phyloP scores from a whole-genome alignment of 2,113 vertebrate genomes.

The Peromyscus leucopus region DNA sequence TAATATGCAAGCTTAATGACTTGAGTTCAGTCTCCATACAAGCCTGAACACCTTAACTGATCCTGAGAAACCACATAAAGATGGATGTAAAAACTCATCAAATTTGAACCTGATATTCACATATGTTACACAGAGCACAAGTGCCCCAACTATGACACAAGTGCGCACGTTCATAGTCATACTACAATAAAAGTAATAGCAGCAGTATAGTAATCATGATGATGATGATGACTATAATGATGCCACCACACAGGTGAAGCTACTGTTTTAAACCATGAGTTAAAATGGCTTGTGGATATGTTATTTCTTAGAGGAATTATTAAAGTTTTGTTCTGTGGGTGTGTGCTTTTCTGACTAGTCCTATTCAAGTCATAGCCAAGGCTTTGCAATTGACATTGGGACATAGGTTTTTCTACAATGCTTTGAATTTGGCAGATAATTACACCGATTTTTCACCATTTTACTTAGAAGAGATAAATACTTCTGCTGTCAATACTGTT shows the following conservation, averaged over 20 bases:
- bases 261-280: not conserved
- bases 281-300: not conserved
- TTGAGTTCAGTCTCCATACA: too few species aligned
- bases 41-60: too few species aligned
- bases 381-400: not conserved
- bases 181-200: too few species aligned
- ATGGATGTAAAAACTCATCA: too few species aligned
- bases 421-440: not conserved
- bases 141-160: too few species aligned
- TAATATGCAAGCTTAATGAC: too few species aligned
- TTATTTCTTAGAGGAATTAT: not conserved
- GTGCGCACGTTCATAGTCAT: too few species aligned
- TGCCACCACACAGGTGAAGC: not conserved
- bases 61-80: too few species aligned
- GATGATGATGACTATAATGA: not conserved
- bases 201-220: not conserved
- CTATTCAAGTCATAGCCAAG: too few species aligned
- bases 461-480: not conserved
- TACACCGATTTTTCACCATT: not conserved
- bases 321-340: not conserved
- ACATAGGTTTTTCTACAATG: not conserved
- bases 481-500: not conserved
- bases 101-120: too few species aligned
- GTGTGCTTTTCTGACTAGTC: not conserved
- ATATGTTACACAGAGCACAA: too few species aligned